phyloP scores from a whole-genome alignment of 2,797 vertebrate species.

The Cetoscarus ocellatus region DNA sequence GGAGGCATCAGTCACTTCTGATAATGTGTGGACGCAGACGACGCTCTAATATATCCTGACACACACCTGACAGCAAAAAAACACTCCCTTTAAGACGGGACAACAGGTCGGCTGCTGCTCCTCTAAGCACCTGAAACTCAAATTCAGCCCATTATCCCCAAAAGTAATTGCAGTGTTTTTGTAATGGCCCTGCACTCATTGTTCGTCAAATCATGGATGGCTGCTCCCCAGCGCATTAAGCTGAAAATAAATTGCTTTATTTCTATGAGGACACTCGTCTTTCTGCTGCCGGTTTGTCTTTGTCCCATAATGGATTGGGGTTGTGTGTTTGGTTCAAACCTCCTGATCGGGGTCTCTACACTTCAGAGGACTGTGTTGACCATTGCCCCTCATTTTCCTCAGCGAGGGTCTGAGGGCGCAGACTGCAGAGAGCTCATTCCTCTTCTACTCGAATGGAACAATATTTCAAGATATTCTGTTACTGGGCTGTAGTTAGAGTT shows the following conservation, averaged over 20 bases:
- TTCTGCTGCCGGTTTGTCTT: conserved; percentile 24
- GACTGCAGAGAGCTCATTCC: neutral
- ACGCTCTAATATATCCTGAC: conserved; percentile 6
- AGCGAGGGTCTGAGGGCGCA: no score
- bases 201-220: conserved; percentile 47
- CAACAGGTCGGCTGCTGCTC: neutral
- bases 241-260: conserved; percentile 56
- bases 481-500: no score
- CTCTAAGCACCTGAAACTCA: conserved; percentile 1
- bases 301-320: conserved; percentile 36
- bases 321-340: conserved; percentile 32
- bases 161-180: conserved; percentile 59
- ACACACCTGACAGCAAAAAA: neutral
- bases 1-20: conserved; percentile 9
- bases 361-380: conserved; percentile 16
- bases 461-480: neutral
- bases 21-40: neutral
- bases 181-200: conserved; percentile 38
- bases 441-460: neutral
- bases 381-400: neutral
- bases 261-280: conserved; percentile 27
- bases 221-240: conserved; percentile 34
- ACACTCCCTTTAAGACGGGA: neutral
- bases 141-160: conserved; percentile 44
- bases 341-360: conserved; percentile 20